phyloP scores from a whole-genome alignment of 2,888 invertebrate genomes.

The Buathra laborator region DNA sequence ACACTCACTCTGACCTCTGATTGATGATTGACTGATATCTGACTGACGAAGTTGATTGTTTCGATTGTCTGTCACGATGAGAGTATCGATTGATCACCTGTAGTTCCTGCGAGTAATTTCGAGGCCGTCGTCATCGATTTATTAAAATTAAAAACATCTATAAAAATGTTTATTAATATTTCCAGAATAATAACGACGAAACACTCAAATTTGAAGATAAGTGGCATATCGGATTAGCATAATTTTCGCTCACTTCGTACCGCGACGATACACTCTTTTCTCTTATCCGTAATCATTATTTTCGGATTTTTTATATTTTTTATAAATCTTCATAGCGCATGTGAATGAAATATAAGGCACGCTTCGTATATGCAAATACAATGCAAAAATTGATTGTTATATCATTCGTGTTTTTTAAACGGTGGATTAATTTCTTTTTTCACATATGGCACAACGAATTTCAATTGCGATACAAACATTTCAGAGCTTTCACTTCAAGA shows the following conservation, averaged over 20 bases:
- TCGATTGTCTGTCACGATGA: conserved; percentile 68
- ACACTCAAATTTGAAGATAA: conserved; percentile 15
- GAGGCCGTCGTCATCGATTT: conserved; percentile 54
- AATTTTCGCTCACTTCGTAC: neutral
- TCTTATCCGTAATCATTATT: neutral
- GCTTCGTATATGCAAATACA: neutral
- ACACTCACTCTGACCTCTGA: conserved; percentile 82
- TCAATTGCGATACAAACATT: neutral
- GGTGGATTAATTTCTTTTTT: neutral
- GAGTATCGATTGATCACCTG: conserved; percentile 53
- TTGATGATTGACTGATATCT: conserved; percentile 74
- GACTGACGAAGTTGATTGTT: conserved; percentile 70
- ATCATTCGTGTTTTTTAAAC: neutral
- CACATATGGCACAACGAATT: neutral
- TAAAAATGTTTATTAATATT: conserved; percentile 6
- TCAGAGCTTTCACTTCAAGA: neutral
- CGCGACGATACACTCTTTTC: conserved; percentile 8
- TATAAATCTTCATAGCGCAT: neutral
- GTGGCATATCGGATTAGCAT: conserved; percentile 1
- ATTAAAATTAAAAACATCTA: neutral
- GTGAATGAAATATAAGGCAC: neutral
- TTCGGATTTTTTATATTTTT: neutral
- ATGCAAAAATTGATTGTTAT: neutral
- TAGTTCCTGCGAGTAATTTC: conserved; percentile 57
- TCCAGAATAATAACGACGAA: conserved; percentile 22